A percentile compares a stretch with the other conserved stretches of the same genome.
Conservation (phyloP, 2,888 invertebrate genomes). For the Papilio protenor region DNA sequence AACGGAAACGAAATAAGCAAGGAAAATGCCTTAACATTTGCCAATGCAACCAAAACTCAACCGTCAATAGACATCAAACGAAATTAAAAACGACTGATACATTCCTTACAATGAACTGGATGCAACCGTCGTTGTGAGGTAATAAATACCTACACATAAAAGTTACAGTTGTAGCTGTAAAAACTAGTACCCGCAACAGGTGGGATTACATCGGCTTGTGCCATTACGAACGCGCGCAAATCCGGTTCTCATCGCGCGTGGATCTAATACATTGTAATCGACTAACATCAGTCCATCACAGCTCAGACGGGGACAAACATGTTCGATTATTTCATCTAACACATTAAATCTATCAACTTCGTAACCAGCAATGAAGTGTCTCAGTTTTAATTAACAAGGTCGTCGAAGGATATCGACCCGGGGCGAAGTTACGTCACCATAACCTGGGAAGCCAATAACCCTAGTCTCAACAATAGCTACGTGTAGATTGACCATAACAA, state of each 20-base stretch:
- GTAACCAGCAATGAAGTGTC: constrained; percentile 61
- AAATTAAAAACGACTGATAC: constrained; percentile 48
- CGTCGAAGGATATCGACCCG: constrained; percentile 79
- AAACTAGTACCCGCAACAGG: constrained; percentile 73
- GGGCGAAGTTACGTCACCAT: constrained; percentile 60
- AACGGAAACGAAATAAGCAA: constrained; percentile 46
- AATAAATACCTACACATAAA: constrained; percentile 54
- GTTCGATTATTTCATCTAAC: constrained; percentile 56
- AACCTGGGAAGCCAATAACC: constrained; percentile 32
- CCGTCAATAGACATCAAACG: constrained; percentile 3
- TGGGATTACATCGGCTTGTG: constrained; percentile 66
- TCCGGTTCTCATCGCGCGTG: constrained; percentile 64
- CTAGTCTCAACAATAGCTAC: constrained; percentile 35
- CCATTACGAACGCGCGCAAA: constrained; percentile 58
- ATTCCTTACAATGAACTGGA: constrained; percentile 50
- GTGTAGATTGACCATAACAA: constrained; percentile 41
- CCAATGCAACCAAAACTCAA: background rate
- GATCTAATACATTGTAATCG: constrained; percentile 59
- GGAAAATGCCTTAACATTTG: constrained; percentile 28
- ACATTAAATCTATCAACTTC: constrained; percentile 38
- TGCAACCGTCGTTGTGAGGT: constrained; percentile 52
- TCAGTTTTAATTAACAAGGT: constrained; percentile 79
- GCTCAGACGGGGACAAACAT: constrained; percentile 47
- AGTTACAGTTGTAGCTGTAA: constrained; percentile 62
- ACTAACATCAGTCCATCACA: constrained; percentile 43